A percentile compares a stretch with the other conserved stretches of the same genome.
Conservation (phyloP, 2,113 vertebrate species). For the Brachirus orientalis region DNA sequence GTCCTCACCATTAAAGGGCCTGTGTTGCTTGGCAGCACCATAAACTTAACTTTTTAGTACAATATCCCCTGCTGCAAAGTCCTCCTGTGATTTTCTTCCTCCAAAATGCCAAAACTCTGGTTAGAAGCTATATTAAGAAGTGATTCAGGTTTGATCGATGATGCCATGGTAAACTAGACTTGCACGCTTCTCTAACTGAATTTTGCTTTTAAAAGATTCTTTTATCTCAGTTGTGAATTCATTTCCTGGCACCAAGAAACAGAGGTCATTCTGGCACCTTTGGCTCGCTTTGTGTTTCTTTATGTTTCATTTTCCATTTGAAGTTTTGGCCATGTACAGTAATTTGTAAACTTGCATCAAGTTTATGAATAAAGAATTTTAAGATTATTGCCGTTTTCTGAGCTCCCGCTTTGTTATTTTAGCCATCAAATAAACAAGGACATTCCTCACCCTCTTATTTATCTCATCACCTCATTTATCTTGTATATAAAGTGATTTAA, state of each 20-base stretch:
- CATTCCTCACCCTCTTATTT: no score
- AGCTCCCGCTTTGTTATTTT: not conserved
- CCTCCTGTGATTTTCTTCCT: slow-evolving; percentile 19
- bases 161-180: slow-evolving; percentile 50
- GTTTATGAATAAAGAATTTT: slow-evolving; percentile 89
- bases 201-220: slow-evolving; percentile 42
- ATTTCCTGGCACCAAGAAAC: slow-evolving; percentile 49
- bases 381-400: slow-evolving; percentile 54
- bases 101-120: slow-evolving; percentile 43
- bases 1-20: slow-evolving; percentile 14
- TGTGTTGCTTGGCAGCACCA: not conserved
- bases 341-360: slow-evolving; percentile 90
- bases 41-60: not conserved
- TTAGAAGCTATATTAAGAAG: slow-evolving; percentile 20
- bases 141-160: slow-evolving; percentile 28
- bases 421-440: not conserved
- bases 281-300: slow-evolving; percentile 53
- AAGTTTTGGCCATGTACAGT: slow-evolving; percentile 86
- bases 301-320: slow-evolving; percentile 67
- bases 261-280: slow-evolving; percentile 39
- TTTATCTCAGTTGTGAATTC: slow-evolving; percentile 46
- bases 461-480: no score
- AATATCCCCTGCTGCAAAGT: not conserved
- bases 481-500: no score
- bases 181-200: slow-evolving; percentile 64